Percentiles rank a stretch among this genome's conserved stretches.
These are phyloP conservation scores for Varanus salvator DNA, from an alignment of 2,113 vertebrate genomes.

Conservation along the genomic window DNA sequence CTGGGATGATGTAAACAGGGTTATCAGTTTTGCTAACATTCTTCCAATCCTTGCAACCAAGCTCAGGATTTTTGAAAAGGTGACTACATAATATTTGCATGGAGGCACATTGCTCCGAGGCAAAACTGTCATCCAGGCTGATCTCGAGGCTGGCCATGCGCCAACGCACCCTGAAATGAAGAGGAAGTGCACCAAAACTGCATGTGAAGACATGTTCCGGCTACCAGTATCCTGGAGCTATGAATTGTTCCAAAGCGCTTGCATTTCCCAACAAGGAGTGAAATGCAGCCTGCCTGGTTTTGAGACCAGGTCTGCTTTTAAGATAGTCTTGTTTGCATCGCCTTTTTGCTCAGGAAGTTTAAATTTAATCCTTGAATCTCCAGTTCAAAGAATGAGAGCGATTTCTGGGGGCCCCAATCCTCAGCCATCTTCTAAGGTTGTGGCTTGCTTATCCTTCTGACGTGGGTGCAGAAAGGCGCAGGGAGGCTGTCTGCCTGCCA, in stretches of 20 bases:
- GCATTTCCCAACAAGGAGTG: background rate
- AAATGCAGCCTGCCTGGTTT: background rate
- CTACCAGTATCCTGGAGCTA: background rate
- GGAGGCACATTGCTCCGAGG: background rate
- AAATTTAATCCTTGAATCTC: background rate
- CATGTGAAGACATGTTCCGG: background rate
- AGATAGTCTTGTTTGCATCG: background rate
- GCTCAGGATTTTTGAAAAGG: background rate
- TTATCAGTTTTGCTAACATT: background rate
- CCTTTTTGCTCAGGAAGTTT: background rate
- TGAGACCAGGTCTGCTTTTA: background rate
- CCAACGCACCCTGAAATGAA: background rate
- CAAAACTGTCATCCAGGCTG: background rate
- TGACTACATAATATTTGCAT: background rate
- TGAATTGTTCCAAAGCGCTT: background rate
- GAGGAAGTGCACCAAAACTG: background rate
- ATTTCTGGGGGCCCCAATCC: background rate
- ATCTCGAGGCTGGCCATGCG: background rate
- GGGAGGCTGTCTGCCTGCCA: too few species aligned
- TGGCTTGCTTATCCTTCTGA: too few species aligned
- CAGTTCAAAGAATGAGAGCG: background rate
- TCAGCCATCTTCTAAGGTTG: too few species aligned
- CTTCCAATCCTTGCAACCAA: background rate
- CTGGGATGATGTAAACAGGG: background rate
- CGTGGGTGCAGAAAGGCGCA: too few species aligned